Base-by-base conservation (phyloP, 1,140 invertebrate genomes). In the Tetramorium parvispinum region DNA sequence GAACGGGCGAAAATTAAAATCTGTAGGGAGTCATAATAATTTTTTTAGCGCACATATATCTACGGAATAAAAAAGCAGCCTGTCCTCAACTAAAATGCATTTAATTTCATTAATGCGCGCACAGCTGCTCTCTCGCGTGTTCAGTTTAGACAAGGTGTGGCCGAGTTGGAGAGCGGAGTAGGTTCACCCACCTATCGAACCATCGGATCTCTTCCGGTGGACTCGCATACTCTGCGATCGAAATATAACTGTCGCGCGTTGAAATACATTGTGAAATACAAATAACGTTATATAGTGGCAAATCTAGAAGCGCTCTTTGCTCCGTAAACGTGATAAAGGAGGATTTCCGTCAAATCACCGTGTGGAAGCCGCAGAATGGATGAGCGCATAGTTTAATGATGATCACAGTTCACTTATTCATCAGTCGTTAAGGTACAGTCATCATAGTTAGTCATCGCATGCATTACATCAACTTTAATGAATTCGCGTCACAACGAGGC, bases 391-490 rank as follows among this genome's bases (percentile, higher is more conserved):
- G 16, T 18, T 49, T 0, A 40, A 73, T 16, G 66, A 83, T 37
- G 68, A 73, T 73, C 37, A 43, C 51, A 21, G 43, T 57, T 71
- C n/a, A 21, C n/a, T 83, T 49, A 46, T 46, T 83, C 49, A 21
- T 46, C 53, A 51, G 43, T 8, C 51, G 11, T 37, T 40, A 6
- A 40, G 27, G 40, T 27, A 77, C 55, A 77, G 66, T 82, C 79
- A 82, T 82, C 66, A 40, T 5, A 32, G 53, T 83, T 83, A 83
- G 66, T 83, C 79, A 83, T 59, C 18, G 13, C 51, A 0, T 11
- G 79, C 68, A 18, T 83, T 79, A 51, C 82, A 53, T 85, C 82
- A 53, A 85, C 79, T 73, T 83, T 83, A 75, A 83, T 83, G 68
- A 83, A 75, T 75, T 75, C 68, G 68, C 68, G 53, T 83, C 46